Conservation (phyloP, 2,888 invertebrate species). For the Eustalomyia histrio region DNA sequence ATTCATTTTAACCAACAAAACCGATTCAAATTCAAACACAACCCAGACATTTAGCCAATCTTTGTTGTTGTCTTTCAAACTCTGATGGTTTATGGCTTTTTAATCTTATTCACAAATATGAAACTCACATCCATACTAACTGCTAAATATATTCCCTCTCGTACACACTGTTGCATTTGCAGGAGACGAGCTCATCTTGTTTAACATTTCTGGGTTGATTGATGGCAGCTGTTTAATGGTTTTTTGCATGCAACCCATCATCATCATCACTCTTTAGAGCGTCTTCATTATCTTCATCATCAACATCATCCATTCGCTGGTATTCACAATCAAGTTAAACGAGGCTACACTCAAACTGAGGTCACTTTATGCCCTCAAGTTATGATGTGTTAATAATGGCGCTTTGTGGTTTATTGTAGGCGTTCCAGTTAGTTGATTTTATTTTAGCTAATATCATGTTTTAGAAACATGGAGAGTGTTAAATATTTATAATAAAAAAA, state of each 20-base stretch:
- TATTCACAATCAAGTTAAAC: constrained; percentile 46
- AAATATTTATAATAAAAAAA: too few relatives aligned
- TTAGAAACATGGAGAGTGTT: neutral
- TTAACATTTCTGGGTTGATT: constrained; percentile 62
- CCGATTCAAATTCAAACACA: constrained; percentile 38
- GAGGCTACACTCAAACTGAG: constrained; percentile 55
- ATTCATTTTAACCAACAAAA: constrained; percentile 50
- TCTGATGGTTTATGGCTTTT: constrained; percentile 62
- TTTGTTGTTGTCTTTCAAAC: constrained; percentile 45
- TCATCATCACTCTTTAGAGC: constrained; percentile 53
- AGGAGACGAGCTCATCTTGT: constrained; percentile 39
- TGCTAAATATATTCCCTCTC: neutral
- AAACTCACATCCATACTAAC: neutral
- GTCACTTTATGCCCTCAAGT: constrained; percentile 68
- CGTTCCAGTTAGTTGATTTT: constrained; percentile 68
- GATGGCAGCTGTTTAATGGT: constrained; percentile 66
- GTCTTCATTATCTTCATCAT: constrained; percentile 37
- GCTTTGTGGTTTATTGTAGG: constrained; percentile 73
- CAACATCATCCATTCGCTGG: constrained; percentile 40
- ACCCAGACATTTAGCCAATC: constrained; percentile 21
- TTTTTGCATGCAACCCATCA: constrained; percentile 65
- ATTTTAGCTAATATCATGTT: constrained; percentile 27
- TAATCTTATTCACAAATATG: constrained; percentile 52
- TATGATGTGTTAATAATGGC: constrained; percentile 78
- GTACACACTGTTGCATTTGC: constrained; percentile 38